Conservation (phyloP, 2,113 vertebrate species). For the Ochotona curzoniae region DNA sequence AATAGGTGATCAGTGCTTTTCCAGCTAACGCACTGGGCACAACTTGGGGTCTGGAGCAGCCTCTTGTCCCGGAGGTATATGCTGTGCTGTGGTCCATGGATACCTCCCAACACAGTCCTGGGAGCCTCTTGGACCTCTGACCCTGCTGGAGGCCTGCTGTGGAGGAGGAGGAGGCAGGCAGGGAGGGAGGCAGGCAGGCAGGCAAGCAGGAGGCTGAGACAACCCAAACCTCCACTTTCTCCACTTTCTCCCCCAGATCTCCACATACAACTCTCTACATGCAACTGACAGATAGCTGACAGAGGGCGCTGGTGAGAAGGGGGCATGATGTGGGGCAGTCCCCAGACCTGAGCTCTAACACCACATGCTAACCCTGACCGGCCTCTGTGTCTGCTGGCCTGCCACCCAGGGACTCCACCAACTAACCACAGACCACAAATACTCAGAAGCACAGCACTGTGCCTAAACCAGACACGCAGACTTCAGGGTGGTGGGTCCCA, state of each 20-base stretch:
- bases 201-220: neutral
- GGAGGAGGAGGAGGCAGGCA: too few relatives aligned
- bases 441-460: neutral
- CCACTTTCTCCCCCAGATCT: too few relatives aligned
- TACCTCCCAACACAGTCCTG: too few relatives aligned
- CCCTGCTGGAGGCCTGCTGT: too few relatives aligned
- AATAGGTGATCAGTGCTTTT: neutral
- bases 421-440: neutral
- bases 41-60: too few relatives aligned
- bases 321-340: neutral
- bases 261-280: accelerated
- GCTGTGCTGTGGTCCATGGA: neutral
- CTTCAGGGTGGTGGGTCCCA: neutral
- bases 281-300: neutral
- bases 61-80: too few relatives aligned
- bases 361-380: too few relatives aligned
- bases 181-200: too few relatives aligned
- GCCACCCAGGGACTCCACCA: neutral
- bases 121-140: neutral
- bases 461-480: neutral
- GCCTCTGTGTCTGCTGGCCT: neutral
- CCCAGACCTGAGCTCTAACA: neutral
- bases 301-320: accelerated
- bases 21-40: accelerated
- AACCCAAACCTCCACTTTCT: neutral